These are phyloP conservation scores for Dryobates pubescens DNA, from an alignment of 2,797 vertebrate species.

Conservation along the genomic window DNA sequence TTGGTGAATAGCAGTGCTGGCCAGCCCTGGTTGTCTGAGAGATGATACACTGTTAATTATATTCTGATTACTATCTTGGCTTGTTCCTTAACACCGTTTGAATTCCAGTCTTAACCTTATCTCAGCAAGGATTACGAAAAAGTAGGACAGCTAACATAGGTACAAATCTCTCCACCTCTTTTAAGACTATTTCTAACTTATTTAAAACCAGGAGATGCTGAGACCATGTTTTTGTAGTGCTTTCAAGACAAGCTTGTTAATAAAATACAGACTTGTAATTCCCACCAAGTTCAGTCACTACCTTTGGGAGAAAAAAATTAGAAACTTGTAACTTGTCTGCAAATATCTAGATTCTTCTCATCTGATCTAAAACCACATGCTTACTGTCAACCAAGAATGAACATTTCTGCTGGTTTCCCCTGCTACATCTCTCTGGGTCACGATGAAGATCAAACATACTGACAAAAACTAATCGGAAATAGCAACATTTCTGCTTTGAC, in stretches of 20 bases:
- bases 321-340: slow-evolving; percentile 11
- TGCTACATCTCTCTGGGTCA: not conserved
- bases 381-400: not conserved
- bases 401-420: not conserved
- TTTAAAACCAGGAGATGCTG: not conserved
- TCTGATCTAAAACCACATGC: not conserved
- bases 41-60: slow-evolving; percentile 31
- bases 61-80: slow-evolving; percentile 54
- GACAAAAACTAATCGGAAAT: slow-evolving; percentile 8
- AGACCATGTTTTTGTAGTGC: not conserved
- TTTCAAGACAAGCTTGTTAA: not conserved
- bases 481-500: slow-evolving; percentile 9
- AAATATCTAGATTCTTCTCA: not conserved
- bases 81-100: slow-evolving; percentile 41
- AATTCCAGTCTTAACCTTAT: slow-evolving; percentile 51
- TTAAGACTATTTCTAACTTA: not conserved
- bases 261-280: not conserved
- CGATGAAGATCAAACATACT: not conserved
- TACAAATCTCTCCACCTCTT: not conserved
- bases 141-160: slow-evolving; percentile 27
- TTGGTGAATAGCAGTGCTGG: not conserved
- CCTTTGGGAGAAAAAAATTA: not conserved
- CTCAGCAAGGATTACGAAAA: not conserved
- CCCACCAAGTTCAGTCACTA: not conserved
- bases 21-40: slow-evolving; percentile 6